Base-by-base conservation (phyloP, 2,797 vertebrate species). In the Hylomyscus alleni region DNA sequence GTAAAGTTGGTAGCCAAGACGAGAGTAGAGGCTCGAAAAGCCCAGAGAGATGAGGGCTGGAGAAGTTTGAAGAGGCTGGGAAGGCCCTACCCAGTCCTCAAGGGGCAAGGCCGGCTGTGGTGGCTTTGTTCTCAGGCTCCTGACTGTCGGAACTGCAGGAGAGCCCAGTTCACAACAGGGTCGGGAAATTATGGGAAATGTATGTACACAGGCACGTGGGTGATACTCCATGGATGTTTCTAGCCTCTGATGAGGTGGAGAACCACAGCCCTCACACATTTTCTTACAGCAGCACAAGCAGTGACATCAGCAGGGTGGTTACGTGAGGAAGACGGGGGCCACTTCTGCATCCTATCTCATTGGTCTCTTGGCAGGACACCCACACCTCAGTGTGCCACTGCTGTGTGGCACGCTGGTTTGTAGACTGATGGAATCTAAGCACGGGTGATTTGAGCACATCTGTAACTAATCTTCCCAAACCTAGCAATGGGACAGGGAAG, bases 291-390 rank as follows among this genome's bases (percentile, higher is more conserved):
- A 44, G 20, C 3, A 10, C 26, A 3, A 4, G 24, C 29, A 8
- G 20, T 0, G 0, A 40, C 19, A 2, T 3, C 20, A n/a, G n/a
- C n/a, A 6, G 47, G 31, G 77, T 13, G 14, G 0, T 26, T 20
- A 26, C 13, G 8, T 29, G 12, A 31, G 1, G 13, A 24, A 0
- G 50, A 11, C 2, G 15, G 80, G 17, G 34, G 31, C 56, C 29
- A 5, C 24, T 44, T n/a, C 24, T 6, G 12, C 20, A 31, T 3
- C 44, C 52, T 13, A 24, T 37, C 14, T 88, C 24, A 0, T 3
- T 5, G 52, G 29, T 4, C 15, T 44, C 56, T 56, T 37, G 50
- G 31, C 50, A 19, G 78, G 5, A 3, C n/a, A 3, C 15, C 50
- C 5, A 26, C 6, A 8, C 20, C 15, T 54, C n/a, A 17, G 37